Percentiles rank a stretch among this genome's conserved stretches.
Conservation (phyloP, 2,113 vertebrate species). For the Dolichotis patagonum region DNA sequence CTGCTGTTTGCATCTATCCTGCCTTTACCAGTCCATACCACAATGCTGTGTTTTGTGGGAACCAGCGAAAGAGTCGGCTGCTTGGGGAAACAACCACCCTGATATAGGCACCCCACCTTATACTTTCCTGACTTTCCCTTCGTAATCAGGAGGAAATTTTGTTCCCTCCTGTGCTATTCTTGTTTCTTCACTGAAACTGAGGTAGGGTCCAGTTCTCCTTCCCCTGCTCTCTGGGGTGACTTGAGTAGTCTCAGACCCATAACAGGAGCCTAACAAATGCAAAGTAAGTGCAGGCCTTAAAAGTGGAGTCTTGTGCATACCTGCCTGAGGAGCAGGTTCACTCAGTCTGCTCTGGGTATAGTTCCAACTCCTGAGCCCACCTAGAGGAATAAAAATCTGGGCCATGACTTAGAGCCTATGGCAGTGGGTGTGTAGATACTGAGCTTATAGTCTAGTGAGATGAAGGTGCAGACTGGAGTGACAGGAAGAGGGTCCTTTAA, state of each 20-base stretch:
- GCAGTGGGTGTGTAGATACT: not conserved
- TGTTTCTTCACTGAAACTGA: not conserved
- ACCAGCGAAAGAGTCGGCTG: not conserved
- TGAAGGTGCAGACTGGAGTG: not conserved
- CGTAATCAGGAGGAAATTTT: not conserved
- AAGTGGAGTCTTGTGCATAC: not conserved
- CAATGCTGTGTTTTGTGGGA: not conserved
- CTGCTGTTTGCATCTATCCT: not conserved
- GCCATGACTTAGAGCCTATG: not conserved
- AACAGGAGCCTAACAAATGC: not conserved
- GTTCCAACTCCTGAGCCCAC: not conserved
- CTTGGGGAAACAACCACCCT: not conserved
- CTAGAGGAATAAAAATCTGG: not conserved
- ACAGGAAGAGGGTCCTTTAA: not conserved
- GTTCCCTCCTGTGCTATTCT: not conserved
- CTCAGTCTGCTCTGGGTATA: not conserved
- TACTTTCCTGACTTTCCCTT: not conserved
- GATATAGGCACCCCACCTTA: accelerated
- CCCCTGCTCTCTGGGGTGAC: not conserved
- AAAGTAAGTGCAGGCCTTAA: not conserved
- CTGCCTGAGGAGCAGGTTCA: accelerated
- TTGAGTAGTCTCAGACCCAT: not conserved
- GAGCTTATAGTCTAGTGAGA: not conserved
- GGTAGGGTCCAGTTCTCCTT: not conserved
- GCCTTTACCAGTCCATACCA: not conserved